phyloP scores from a whole-genome alignment of 2,113 vertebrate genomes.

The Muntiacus muntjak region DNA sequence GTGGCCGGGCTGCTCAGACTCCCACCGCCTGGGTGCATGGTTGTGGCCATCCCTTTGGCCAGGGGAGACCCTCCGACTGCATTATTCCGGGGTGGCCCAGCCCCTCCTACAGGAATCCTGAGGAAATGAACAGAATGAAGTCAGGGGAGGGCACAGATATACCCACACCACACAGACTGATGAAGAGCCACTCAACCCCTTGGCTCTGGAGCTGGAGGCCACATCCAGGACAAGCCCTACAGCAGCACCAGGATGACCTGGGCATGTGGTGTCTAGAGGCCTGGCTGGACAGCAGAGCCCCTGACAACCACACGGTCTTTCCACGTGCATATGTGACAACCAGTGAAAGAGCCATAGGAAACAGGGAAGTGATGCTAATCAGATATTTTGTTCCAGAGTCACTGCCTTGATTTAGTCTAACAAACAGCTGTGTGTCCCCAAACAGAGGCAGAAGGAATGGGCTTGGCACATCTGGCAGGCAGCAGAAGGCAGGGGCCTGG shows the following conservation, averaged over 20 bases:
- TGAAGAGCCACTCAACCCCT: not conserved
- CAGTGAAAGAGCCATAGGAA: not conserved
- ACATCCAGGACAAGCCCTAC: not conserved
- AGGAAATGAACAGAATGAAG: constrained; percentile 17
- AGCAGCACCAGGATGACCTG: not conserved
- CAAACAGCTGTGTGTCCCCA: not conserved
- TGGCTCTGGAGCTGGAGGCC: not conserved
- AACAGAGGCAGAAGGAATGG: constrained; percentile 45
- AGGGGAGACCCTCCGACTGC: constrained; percentile 74
- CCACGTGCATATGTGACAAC: not conserved
- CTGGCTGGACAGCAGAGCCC: not conserved
- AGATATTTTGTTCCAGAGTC: not conserved
- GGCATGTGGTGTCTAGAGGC: not conserved
- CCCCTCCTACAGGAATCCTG: constrained; percentile 90
- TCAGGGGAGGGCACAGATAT: not conserved
- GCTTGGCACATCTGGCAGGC: not conserved
- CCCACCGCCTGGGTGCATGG: constrained; percentile 81
- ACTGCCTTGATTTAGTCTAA: constrained; percentile 18
- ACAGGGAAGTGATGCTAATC: not conserved
- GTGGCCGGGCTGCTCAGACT: constrained; percentile 77
- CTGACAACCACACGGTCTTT: not conserved
- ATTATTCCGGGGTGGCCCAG: constrained; percentile 81
- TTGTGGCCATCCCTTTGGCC: constrained; percentile 80
- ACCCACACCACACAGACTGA: not conserved
- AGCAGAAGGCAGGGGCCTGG: not conserved